A percentile compares a stretch with the other conserved stretches of the same genome.
These are phyloP conservation scores for Ennomos quercinarius DNA, from an alignment of 2,888 invertebrate genomes.

Conservation along the genomic window DNA sequence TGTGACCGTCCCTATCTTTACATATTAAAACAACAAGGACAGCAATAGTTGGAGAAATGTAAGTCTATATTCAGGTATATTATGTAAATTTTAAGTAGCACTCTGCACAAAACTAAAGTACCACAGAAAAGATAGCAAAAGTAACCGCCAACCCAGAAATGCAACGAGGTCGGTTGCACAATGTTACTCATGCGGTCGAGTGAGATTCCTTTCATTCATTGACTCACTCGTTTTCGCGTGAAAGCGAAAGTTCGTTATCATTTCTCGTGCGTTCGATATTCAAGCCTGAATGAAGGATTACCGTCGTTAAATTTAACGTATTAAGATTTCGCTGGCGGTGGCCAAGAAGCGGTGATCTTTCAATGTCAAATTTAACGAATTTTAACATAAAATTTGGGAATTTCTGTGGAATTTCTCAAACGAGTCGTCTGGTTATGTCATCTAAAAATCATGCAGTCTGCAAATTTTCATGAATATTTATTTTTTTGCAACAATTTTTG, in stretches of 20 bases:
- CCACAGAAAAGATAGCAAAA: constrained; percentile 36
- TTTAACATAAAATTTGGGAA: neutral
- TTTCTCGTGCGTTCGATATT: constrained; percentile 35
- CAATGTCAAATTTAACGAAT: constrained; percentile 11
- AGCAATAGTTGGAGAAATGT: no score
- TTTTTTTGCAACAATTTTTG: neutral
- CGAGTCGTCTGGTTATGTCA: neutral
- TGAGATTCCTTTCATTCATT: constrained; percentile 49
- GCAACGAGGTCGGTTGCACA: constrained; percentile 48
- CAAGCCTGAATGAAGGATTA: constrained; percentile 34
- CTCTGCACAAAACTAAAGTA: constrained; percentile 8
- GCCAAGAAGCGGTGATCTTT: neutral
- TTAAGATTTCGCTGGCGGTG: neutral
- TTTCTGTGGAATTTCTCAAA: neutral
- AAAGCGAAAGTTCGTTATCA: constrained; percentile 49
- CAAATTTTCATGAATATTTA: constrained; percentile 5
- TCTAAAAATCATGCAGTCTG: neutral
- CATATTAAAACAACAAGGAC: no score
- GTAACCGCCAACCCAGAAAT: constrained; percentile 38
- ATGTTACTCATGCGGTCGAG: constrained; percentile 45
- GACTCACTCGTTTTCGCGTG: constrained; percentile 40
- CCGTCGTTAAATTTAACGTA: neutral
- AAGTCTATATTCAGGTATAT: no score
- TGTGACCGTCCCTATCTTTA: no score
- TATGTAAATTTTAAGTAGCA: neutral